Base-by-base conservation (phyloP, 2,888 invertebrate species). In the Euzetes globulus region DNA sequence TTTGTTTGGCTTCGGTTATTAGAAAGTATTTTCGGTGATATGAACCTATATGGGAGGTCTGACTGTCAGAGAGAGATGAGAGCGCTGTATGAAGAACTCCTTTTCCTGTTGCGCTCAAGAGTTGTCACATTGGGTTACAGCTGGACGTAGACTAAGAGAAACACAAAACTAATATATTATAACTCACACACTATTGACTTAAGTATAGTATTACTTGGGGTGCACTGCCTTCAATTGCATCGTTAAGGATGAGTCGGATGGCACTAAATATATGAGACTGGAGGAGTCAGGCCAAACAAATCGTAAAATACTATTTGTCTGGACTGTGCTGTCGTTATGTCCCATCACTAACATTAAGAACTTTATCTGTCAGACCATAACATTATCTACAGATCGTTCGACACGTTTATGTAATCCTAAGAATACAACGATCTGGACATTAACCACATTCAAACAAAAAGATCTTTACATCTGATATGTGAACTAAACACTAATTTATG, bases 21-120 rank as follows among this genome's bases (percentile, higher is more conserved):
- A 55, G 55, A 55, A 55, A 55, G 55, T 55, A 55, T 55, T 55
- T 60, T 60, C 27, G 60, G 29, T n/a, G 33, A 60, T 60, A 29
- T 60, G 58, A 60, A 29, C 60, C 60, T 60, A 60, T 60, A 60
- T 29, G 60, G 60, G 60, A 60, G 60, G 60, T 60, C 60, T 29
- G 27, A 29, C 22, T 29, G 60, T 25, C n/a, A 17, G 3, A 9
- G 22, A 11, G 3, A 19, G 17, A 6, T 52, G 17, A 52, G 17
- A n/a, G 52, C 17, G 9, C 52, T 52, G n/a, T 52, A 22, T 6
- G 55, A 55, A 60, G 29, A 29, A 60, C 17, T 60, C 22, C 60
- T 60, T 60, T 60, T 60, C 33, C 60, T 29, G 60, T 60, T 60
- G 60, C 29, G 33, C n/a, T 29, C 60, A 29, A 27, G 17, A 29